phyloP scores from a whole-genome alignment of 1,140 invertebrate genomes.

The Aradophagus sp. region DNA sequence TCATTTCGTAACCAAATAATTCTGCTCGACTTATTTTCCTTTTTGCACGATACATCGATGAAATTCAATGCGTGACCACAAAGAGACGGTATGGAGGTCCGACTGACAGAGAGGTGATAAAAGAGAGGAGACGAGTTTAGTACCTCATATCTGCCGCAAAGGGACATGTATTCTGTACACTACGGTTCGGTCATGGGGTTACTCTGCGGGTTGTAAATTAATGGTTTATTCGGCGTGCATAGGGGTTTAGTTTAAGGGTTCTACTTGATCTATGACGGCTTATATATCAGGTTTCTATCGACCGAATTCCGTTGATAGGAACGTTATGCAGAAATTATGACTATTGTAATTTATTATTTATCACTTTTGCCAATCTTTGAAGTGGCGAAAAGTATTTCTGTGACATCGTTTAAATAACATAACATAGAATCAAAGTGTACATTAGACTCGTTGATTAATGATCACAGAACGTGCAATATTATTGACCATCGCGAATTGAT shows the following conservation, averaged over 20 bases:
- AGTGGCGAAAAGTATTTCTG: no score
- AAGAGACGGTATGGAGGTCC: constrained; percentile 18
- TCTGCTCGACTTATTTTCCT: constrained; percentile 34
- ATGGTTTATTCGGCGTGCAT: constrained; percentile 68
- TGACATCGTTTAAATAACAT: no score
- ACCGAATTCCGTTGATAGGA: constrained; percentile 60
- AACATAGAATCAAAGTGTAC: no score
- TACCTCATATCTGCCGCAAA: constrained; percentile 73
- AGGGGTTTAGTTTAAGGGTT: constrained; percentile 67
- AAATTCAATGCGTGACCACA: constrained; percentile 27
- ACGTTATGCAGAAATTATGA: constrained; percentile 56
- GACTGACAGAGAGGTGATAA: constrained; percentile 31
- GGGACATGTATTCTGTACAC: constrained; percentile 66
- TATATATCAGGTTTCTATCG: constrained; percentile 68
- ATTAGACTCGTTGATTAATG: constrained; percentile 22
- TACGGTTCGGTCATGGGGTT: constrained; percentile 64
- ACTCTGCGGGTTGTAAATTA: constrained; percentile 74
- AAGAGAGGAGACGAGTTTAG: constrained; percentile 59
- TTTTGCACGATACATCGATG: constrained; percentile 23
- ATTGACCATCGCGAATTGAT: constrained; percentile 15
- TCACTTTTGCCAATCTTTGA: no score
- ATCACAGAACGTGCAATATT: not conserved
- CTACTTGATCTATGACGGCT: constrained; percentile 69
- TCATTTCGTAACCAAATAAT: no score
- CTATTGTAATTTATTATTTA: constrained; percentile 5